Conservation (phyloP, 2,797 vertebrate species). For the Typhlichthys eigenmanni region DNA sequence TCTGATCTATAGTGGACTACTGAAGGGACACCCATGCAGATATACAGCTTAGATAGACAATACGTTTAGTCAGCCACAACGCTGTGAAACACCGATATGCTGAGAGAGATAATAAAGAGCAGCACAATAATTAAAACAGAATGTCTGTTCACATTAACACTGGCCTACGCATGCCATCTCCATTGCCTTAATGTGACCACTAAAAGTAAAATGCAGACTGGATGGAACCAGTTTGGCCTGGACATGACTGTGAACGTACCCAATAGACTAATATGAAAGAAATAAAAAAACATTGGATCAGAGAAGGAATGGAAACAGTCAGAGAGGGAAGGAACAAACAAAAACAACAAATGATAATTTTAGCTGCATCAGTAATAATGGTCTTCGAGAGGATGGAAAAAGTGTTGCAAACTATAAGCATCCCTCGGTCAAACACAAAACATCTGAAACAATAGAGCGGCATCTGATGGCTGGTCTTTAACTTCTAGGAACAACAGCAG, state of each 20-base stretch:
- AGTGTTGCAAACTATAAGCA: conserved; percentile 22
- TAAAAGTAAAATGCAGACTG: not conserved
- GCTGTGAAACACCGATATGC: not conserved
- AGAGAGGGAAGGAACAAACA: not conserved
- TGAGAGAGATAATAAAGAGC: not conserved
- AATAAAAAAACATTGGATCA: conserved; percentile 14
- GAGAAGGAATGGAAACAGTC: not conserved
- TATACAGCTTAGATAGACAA: conserved; percentile 10
- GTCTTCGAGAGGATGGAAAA: conserved; percentile 1
- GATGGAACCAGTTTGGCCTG: not conserved
- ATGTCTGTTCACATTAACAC: not conserved
- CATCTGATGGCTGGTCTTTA: conserved; percentile 52
- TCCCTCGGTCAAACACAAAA: conserved; percentile 29
- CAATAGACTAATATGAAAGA: conserved; percentile 32
- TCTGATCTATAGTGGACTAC: conserved; percentile 15
- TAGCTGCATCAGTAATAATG: not conserved
- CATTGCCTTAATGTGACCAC: not conserved
- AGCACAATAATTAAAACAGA: not conserved
- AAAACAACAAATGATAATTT: not conserved
- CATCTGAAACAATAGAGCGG: conserved; percentile 37
- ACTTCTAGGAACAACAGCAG: conserved; percentile 40
- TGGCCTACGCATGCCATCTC: not conserved
- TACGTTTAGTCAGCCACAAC: no score
- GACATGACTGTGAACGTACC: conserved; percentile 1
- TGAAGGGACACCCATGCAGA: conserved; percentile 3